phyloP scores from a whole-genome alignment of 2,113 vertebrate genomes.

The Charadrius vociferus region DNA sequence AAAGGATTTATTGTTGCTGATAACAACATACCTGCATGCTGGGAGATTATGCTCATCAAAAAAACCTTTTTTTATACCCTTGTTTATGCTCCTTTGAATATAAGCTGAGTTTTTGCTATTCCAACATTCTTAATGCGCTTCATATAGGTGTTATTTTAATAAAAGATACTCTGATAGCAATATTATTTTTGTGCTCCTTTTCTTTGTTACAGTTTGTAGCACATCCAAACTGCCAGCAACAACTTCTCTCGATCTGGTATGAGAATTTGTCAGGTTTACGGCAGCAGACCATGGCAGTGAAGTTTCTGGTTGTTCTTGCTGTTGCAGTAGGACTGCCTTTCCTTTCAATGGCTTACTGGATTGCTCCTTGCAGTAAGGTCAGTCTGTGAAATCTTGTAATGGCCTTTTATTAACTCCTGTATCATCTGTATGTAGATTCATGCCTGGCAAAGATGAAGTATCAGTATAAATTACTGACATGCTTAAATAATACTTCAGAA shows the following conservation, averaged over 20 bases:
- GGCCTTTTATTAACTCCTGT: background rate
- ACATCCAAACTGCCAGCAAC: conserved; percentile 96
- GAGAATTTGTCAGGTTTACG: conserved; percentile 90
- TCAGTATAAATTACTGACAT: background rate
- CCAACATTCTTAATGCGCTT: background rate
- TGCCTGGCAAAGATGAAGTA: background rate
- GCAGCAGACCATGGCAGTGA: conserved; percentile 89
- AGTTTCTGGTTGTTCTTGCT: conserved; percentile 90
- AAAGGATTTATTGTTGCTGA: background rate
- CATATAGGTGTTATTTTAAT: background rate
- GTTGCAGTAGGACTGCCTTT: conserved; percentile 88
- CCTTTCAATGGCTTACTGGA: conserved; percentile 89
- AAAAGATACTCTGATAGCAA: background rate
- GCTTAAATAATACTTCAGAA: background rate
- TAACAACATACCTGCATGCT: background rate
- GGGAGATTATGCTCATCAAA: background rate
- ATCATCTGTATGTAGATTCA: background rate
- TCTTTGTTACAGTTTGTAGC: conserved; percentile 87
- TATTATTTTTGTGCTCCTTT: background rate
- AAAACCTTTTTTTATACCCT: background rate
- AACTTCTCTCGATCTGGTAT: conserved; percentile 96
- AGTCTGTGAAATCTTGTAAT: background rate
- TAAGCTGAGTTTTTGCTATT: background rate
- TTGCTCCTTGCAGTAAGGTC: conserved; percentile 96
- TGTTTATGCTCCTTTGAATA: background rate